A percentile compares a stretch with the other conserved stretches of the same genome.
Evolutionary conservation across 2,113 vertebrate genomes (phyloP).

Genomic region (Dromaius novaehollandiae): DNA sequence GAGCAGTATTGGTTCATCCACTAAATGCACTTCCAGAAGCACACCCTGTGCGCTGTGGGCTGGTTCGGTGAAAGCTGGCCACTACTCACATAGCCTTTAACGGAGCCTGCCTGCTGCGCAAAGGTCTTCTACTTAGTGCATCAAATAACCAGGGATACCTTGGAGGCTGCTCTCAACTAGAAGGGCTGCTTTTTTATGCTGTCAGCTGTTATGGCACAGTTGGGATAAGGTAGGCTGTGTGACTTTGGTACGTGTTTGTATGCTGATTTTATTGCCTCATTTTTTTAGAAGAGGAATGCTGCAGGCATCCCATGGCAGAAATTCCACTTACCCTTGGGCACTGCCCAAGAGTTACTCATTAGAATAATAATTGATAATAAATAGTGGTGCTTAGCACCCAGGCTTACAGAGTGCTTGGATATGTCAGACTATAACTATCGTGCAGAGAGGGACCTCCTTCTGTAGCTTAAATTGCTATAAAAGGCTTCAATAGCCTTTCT

Average conservation of each 20-base stretch:
- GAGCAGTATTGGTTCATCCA: neutral
- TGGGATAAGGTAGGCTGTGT: neutral
- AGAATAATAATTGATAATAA: constrained; percentile 46
- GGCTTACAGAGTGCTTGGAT: neutral
- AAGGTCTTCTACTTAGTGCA: accelerated
- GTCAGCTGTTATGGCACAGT: neutral
- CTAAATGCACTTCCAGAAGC: neutral
- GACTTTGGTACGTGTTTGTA: neutral
- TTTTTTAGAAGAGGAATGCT: neutral
- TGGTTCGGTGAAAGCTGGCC: accelerated
- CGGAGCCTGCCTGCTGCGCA: neutral
- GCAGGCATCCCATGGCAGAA: neutral
- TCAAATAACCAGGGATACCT: accelerated
- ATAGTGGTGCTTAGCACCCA: neutral
- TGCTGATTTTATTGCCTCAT: neutral
- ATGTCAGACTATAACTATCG: neutral
- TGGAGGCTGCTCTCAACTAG: neutral
- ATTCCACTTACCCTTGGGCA: constrained; percentile 16
- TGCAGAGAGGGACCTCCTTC: neutral
- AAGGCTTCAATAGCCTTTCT: constrained; percentile 1
- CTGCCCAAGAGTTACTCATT: constrained; percentile 10
- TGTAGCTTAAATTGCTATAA: constrained; percentile 20
- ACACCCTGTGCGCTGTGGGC: neutral
- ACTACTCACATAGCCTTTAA: neutral
- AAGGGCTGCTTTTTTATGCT: neutral